Percentiles rank a stretch among this genome's conserved stretches.
These are phyloP conservation scores for Ursus arctos DNA, from an alignment of 2,113 vertebrate genomes.

Conservation along the genomic window DNA sequence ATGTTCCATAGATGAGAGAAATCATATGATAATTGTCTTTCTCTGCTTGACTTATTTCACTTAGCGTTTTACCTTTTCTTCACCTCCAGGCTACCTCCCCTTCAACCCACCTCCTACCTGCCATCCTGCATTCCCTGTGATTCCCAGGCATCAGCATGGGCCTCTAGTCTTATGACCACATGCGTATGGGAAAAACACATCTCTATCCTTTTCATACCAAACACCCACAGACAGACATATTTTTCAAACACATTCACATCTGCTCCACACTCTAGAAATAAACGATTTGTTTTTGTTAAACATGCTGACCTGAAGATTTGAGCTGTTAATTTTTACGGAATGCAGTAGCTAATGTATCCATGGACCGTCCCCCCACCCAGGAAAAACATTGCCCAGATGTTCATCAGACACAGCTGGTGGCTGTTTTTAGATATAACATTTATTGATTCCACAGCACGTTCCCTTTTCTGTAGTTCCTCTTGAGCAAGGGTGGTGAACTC, in stretches of 20 bases:
- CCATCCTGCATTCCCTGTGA: neutral
- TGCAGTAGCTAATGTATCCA: neutral
- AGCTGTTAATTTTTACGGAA: conserved; percentile 65
- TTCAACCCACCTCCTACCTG: fast-evolving
- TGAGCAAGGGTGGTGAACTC: neutral
- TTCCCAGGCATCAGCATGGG: neutral
- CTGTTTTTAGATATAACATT: conserved; percentile 51
- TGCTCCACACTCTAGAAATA: conserved; percentile 28
- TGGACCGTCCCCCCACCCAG: neutral
- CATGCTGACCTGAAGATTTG: conserved; percentile 55
- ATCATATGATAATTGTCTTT: too few species aligned
- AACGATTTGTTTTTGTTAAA: conserved; percentile 46
- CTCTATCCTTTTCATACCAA: neutral
- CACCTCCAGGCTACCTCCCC: neutral
- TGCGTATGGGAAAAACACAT: neutral
- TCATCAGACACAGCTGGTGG: conserved; percentile 58
- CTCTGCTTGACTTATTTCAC: too few species aligned
- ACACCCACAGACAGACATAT: neutral
- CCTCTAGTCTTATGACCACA: neutral
- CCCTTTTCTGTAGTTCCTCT: neutral
- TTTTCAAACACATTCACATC: conserved; percentile 58
- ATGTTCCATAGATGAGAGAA: too few species aligned
- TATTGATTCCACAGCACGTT: conserved; percentile 26
- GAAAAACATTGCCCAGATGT: conserved; percentile 64
- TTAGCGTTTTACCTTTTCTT: neutral